Base-by-base conservation (phyloP, 2,888 invertebrate genomes). In the Drosophila conformis region DNA sequence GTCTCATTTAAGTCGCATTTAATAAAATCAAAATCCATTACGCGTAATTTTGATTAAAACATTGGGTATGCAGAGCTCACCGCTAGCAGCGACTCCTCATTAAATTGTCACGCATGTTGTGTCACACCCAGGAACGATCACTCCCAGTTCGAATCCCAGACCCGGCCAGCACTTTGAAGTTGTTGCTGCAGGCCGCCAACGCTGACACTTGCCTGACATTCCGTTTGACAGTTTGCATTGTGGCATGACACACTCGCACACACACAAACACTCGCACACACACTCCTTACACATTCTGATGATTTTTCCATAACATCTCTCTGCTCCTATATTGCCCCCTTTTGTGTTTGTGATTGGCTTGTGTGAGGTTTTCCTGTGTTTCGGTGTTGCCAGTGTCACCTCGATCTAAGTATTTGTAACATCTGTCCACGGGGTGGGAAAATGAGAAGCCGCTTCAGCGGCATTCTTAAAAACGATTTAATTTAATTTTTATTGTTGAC, bases 81-180 rank as follows among this genome's bases (percentile, higher is more conserved):
- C 31, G 56, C 46, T 48, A 53, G 27, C 74, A 66, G 69, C 59
- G 81, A 62, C 68, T 90, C 87, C 92, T 91, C 91, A 91, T 91
- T 91, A 92, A 91, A 91, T 91, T 91, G 92, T 91, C 91, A 91
- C 91, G 91, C 91, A 91, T 91, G 91, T 90, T 89, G 87, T 88
- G 77, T 68, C 78, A 59, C 66, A 59, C 40, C 46, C 57, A 48
- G 46, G 42, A 35, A 31, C 63, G 29, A 46, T 46, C 42, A 54
- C 61, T 33, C 58, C 40, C 59, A 36, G 46, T 42, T 21, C 46
- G 56, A 63, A 38, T 13, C 29, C 18, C 58, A 27, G 11, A 53
- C 25, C 56, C 65, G 58, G 56, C 49, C 31, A 52, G 59, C 78
- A 86, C 89, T 85, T 85, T 85, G 89, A 85, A 83, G 84, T 85